phyloP scores from a whole-genome alignment of 2,797 vertebrate genomes.

The Spatula clypeata region DNA sequence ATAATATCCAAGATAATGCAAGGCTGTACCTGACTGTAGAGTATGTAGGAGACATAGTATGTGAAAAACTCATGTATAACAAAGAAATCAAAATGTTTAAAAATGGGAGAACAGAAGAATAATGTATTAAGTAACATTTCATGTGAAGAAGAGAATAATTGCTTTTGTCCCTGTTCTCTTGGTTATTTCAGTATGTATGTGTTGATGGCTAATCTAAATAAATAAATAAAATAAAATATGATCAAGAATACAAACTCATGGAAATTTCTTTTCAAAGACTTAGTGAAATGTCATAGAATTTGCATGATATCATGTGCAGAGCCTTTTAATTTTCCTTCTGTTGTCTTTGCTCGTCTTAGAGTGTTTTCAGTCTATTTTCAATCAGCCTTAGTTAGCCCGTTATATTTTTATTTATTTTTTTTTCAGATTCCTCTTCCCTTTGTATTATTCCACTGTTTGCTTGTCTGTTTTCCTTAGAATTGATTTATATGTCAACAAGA shows the following conservation, averaged over 20 bases:
- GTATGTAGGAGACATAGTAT: background rate
- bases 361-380: background rate
- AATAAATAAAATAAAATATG: background rate
- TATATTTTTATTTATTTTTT: background rate
- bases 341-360: background rate
- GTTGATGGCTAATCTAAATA: background rate
- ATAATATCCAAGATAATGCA: background rate
- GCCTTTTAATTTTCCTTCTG: background rate
- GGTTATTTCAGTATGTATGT: background rate
- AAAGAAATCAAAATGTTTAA: background rate
- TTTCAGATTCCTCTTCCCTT: background rate
- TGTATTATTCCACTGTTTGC: accelerated
- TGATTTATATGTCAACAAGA: background rate
- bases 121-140: background rate
- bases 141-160: background rate
- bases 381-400: background rate
- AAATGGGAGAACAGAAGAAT: background rate
- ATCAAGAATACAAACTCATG: accelerated
- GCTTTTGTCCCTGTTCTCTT: background rate
- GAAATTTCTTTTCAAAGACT: background rate
- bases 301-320: accelerated
- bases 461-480: background rate
- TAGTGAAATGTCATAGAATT: background rate
- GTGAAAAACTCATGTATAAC: background rate
- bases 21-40: background rate